phyloP scores from a whole-genome alignment of 2,113 vertebrate genomes.

The chimpanzee (Pan troglodytes) region DNA sequence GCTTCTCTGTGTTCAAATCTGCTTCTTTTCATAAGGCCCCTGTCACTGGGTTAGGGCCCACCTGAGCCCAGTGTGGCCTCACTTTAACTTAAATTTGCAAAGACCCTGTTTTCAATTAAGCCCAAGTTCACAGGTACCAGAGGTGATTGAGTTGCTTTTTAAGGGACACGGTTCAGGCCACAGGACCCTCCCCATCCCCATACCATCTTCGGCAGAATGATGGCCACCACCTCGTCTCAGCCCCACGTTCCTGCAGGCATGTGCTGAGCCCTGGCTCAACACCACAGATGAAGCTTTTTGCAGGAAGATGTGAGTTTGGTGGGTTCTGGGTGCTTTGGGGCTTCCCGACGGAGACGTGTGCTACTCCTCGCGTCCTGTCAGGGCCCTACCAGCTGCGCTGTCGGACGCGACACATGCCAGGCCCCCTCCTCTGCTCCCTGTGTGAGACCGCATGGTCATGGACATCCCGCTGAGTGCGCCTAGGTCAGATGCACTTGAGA shows the following conservation, averaged over 20 bases:
- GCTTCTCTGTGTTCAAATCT: neutral
- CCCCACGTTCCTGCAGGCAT: neutral
- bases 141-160: neutral
- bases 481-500: too few relatives aligned
- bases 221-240: accelerated
- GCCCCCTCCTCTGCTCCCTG: neutral
- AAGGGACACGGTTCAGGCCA: neutral
- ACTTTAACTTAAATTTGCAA: neutral
- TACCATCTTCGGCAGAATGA: too few relatives aligned
- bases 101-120: neutral
- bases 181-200: neutral
- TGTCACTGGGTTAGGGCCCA: too few relatives aligned
- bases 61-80: neutral
- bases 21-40: neutral
- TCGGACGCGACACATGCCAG: too few relatives aligned
- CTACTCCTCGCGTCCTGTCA: neutral
- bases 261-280: neutral
- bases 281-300: neutral
- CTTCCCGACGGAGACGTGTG: neutral
- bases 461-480: too few relatives aligned
- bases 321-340: neutral
- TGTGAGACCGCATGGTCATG: neutral
- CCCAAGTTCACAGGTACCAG: neutral
- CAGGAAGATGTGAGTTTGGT: neutral
- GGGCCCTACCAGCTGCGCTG: neutral